These are phyloP conservation scores for Chrysaora quinquecirrha DNA, from an alignment of 30 jellyfish, hydroid and myxozoan genomes.

Conservation along the genomic window DNA sequence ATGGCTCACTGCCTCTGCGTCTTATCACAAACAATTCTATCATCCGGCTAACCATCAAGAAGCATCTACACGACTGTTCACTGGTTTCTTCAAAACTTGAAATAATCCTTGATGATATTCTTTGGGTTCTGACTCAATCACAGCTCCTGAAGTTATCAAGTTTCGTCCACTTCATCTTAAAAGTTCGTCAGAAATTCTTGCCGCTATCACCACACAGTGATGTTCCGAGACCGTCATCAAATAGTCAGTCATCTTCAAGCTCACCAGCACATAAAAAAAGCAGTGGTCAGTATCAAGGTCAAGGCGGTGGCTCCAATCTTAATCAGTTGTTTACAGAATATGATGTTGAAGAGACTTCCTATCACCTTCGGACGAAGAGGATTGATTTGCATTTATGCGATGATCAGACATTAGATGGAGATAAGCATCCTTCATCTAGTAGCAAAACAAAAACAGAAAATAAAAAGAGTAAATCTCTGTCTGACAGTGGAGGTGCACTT, in stretches of 20 bases:
- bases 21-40: conserved; percentile 91
- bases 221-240: conserved; percentile 4
- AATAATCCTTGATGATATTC: conserved; percentile 85
- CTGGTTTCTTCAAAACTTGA: conserved; percentile 90
- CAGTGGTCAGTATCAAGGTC: conserved; percentile 42
- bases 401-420: conserved; percentile 82
- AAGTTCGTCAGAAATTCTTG: conserved; percentile 71
- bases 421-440: not conserved
- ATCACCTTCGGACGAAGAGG: conserved; percentile 81
- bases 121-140: conserved; percentile 92
- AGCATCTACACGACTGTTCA: conserved; percentile 79
- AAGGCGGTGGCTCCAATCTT: conserved; percentile 46
- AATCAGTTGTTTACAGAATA: conserved; percentile 73
- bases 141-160: conserved; percentile 90
- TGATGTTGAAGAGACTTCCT: conserved; percentile 89
- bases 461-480: not conserved
- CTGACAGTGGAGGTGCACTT: conserved; percentile 87
- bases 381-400: conserved; percentile 94
- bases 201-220: conserved; percentile 87
- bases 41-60: conserved; percentile 82
- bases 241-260: conserved; percentile 37
- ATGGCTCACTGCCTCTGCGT: conserved; percentile 91
- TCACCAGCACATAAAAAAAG: conserved; percentile 1
- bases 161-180: conserved; percentile 82
- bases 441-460: too few relatives aligned